phyloP scores from a whole-genome alignment of 1,140 invertebrate species.

The Phymastichus coffea region DNA sequence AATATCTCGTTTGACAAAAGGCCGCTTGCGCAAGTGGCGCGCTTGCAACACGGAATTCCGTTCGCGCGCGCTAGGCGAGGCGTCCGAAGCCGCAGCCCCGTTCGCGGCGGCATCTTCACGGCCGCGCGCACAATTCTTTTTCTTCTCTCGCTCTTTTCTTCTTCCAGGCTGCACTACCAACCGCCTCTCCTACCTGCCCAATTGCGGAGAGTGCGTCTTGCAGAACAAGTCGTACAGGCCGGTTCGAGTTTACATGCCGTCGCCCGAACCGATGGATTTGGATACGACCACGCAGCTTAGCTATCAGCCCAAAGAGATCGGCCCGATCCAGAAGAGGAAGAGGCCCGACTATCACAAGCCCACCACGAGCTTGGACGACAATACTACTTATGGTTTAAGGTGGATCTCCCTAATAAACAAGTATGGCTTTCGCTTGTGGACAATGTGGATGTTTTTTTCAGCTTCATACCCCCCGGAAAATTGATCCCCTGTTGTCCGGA shows the following conservation, averaged over 20 bases:
- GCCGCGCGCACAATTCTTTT: too few species aligned
- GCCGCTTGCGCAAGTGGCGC: too few species aligned
- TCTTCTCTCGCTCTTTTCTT: too few species aligned
- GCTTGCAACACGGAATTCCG: too few species aligned
- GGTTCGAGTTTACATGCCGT: slow-evolving; percentile 44
- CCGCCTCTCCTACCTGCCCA: slow-evolving; percentile 45
- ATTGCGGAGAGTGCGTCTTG: slow-evolving; percentile 31
- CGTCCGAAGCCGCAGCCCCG: too few species aligned
- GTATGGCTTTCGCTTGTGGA: not conserved
- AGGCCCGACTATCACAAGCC: slow-evolving; percentile 38
- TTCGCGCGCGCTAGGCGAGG: too few species aligned
- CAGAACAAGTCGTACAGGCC: slow-evolving; percentile 43
- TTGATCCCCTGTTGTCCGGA: slow-evolving; percentile 28
- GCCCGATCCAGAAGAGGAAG: slow-evolving; percentile 24
- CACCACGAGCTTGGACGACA: slow-evolving; percentile 38
- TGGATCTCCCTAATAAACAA: too few species aligned
- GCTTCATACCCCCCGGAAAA: slow-evolving; percentile 40
- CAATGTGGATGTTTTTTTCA: slow-evolving; percentile 1
- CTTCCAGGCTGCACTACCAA: slow-evolving; percentile 47
- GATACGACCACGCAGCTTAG: slow-evolving; percentile 48
- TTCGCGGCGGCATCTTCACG: too few species aligned
- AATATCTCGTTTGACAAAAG: too few species aligned
- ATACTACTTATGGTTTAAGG: slow-evolving; percentile 50
- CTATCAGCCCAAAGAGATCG: slow-evolving; percentile 42
- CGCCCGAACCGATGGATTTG: slow-evolving; percentile 59